These are phyloP conservation scores for Fregetta grallaria DNA, from an alignment of 2,113 vertebrate genomes.

Conservation along the genomic window DNA sequence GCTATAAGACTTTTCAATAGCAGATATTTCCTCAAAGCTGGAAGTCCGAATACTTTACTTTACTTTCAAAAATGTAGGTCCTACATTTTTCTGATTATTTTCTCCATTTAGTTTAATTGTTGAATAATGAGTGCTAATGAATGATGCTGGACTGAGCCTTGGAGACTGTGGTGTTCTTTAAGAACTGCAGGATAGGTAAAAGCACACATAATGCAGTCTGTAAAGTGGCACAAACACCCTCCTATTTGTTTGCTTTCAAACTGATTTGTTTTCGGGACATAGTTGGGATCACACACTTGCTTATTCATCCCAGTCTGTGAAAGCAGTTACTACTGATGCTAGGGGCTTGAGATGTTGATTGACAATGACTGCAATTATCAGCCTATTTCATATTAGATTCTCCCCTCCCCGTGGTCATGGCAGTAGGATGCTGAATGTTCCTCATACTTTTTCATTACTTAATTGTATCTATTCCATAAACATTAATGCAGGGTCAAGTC, in stretches of 20 bases:
- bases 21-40: neutral
- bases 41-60: neutral
- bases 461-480: neutral
- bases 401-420: neutral
- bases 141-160: neutral
- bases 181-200: neutral
- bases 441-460: neutral
- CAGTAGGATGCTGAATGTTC: neutral
- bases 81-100: neutral
- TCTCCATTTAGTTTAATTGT: neutral
- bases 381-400: neutral
- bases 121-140: neutral
- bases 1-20: neutral
- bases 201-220: neutral
- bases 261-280: neutral
- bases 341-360: neutral
- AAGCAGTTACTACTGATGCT: neutral
- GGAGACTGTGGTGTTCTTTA: neutral
- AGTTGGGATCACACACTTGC: neutral
- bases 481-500: neutral
- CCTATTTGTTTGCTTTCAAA: neutral
- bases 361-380: neutral
- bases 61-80: neutral
- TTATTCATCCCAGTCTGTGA: neutral
- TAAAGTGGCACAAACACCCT: neutral